These are phyloP conservation scores for Embidobia sp. DNA, from an alignment of 2,888 invertebrate genomes.

Conservation along the genomic window DNA sequence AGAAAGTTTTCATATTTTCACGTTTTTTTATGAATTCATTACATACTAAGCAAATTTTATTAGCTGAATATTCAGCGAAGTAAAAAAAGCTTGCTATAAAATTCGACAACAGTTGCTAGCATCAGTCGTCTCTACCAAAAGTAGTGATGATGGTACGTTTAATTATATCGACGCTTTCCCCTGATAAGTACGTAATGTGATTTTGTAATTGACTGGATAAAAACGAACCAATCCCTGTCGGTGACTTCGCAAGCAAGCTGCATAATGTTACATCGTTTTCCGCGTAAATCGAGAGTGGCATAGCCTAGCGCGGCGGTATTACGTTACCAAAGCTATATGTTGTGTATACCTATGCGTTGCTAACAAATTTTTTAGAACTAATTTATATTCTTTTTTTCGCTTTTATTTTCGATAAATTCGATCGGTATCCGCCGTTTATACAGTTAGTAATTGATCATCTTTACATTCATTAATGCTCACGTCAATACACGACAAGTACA, in stretches of 20 bases:
- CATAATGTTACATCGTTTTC: constrained; percentile 64
- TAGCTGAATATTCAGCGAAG: no score
- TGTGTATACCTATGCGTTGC: constrained; percentile 74
- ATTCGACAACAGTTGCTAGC: no score
- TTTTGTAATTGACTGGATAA: constrained; percentile 49
- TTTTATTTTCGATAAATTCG: constrained; percentile 58
- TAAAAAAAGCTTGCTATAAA: no score
- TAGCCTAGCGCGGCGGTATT: constrained; percentile 77
- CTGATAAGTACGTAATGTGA: not conserved
- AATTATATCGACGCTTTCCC: not conserved
- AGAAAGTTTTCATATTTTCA: no score
- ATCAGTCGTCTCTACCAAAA: no score
- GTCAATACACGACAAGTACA: constrained; percentile 38
- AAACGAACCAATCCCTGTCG: constrained; percentile 44
- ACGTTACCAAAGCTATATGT: constrained; percentile 77
- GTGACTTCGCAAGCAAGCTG: constrained; percentile 52
- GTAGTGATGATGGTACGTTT: no score
- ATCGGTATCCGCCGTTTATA: constrained; percentile 63
- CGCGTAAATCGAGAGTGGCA: constrained; percentile 65
- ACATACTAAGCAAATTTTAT: no score
- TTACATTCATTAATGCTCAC: constrained; percentile 35
- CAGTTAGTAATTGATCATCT: constrained; percentile 79
- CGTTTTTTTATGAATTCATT: no score
- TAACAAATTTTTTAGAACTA: constrained; percentile 72
- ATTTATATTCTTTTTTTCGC: constrained; percentile 28